Base-by-base conservation (phyloP, 2,797 vertebrate species). In the Streptopelia turtur region DNA sequence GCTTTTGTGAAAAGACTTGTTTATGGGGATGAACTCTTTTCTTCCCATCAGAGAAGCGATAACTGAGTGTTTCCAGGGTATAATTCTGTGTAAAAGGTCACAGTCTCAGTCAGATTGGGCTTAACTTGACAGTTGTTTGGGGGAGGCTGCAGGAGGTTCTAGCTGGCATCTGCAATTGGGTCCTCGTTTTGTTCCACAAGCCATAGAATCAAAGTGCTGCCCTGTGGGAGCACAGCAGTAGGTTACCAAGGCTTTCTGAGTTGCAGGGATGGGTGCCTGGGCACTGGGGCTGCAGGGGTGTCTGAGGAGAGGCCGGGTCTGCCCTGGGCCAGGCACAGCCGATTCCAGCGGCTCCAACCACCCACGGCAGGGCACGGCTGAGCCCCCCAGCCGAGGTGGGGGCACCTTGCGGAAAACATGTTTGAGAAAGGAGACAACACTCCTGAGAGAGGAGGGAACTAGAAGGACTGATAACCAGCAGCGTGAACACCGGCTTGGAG, bases 361-460 rank as follows among this genome's bases (percentile, higher is more conserved):
- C 43, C 43, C 43, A 45, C 18, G 9, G 18, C 43, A 45, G 43
- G 43, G 43, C 43, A 45, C 43, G 4, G 43, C 43, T 20, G 25
- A 25, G 74, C 30, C 60, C 60, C 4, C 0, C 9, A 16, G 30
- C 17, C 7, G 11, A 2, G 3, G 8, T 28, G 5, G 13, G 3
- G 15, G 6, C 0, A 7, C 10, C 5, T 25, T 6, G 0, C 16
- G 8, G 28, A 7, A 9, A 22, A 22, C 6, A 1, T 4, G 3
- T 47, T 30, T 33, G 22, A 65, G 55, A 63, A 64, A 33, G 12
- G 24, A n/a, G 55, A 60, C 21, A 75, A 39, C 2, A 1, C 9
- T 50, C 17, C 35, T 0, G 6, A 39, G 68, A 50, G 8, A 65
- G 16, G n/a, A 45, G 30, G 18, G 9, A 47, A 27, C 16, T 41